Base-by-base conservation (phyloP, 2,888 invertebrate species). In the Drosophila merina region DNA sequence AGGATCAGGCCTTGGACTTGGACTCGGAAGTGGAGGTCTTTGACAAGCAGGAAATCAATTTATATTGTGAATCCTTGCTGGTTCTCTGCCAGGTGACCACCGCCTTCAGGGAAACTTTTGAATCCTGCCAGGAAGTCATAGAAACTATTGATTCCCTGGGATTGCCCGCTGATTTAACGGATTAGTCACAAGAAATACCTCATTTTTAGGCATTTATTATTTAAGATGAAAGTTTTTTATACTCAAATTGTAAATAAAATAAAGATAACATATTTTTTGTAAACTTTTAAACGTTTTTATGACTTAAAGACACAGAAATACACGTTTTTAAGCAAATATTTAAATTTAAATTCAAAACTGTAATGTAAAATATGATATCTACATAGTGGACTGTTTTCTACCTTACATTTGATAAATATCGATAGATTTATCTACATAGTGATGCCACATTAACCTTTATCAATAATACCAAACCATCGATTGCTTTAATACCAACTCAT, bases 21-120 rank as follows among this genome's bases (percentile, higher is more conserved):
- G 59, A 54, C 4, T 40, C 7, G 2, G 72, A 72, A 1, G 64
- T 71, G 1, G 89, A 90, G 25, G 71, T 91, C 10, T 91, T 91
- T 55, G 90, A 91, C 56, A 89, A 87, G 51, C 88, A 89, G 59
- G 91, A 91, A 54, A 69, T 85, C 8, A 91, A 91, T 71, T 76
- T 83, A 2, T 91, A 89, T 62, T 90, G 89, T 9, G 91, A 91
- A 59, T 88, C 90, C 0, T 33, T 86, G 30, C 88, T 85, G 44
- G 81, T 84, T 0, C 67, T 88, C 5, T 69, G 77, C n/a, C 80
- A 85, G 52, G 74, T 85, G 7, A 68, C 75, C 55, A 71, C 59
- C 30, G 73, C 82, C 31, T 88, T 89, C 5, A 36, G 6, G n/a
- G 12, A 12, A 6, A 36, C 5, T 12, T 36, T 36, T n/a, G 6